Percentiles rank a stretch among this genome's conserved stretches.
phyloP scores from a whole-genome alignment of 2,888 invertebrate species.

The Meliscaeva auricollis region DNA sequence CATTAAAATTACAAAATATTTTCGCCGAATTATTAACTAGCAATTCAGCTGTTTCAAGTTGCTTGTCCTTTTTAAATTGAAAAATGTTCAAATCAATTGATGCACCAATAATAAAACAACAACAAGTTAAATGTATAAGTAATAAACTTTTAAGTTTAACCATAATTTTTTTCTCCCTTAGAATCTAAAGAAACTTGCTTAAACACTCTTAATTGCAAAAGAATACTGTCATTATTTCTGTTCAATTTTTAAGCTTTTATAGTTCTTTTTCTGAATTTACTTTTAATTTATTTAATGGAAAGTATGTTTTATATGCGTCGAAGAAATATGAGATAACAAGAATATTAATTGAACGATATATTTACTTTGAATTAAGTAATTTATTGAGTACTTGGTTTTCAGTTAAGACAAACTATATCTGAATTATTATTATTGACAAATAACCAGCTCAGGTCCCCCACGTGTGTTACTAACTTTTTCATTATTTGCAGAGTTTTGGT shows the following conservation, averaged over 20 bases:
- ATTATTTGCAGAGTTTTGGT: constrained; percentile 29
- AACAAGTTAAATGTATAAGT: not conserved
- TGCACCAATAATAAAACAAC: constrained; percentile 17
- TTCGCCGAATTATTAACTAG: constrained; percentile 78
- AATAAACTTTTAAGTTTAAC: constrained; percentile 9
- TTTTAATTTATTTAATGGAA: constrained; percentile 63
- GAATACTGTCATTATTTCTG: constrained; percentile 29
- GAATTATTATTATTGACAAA: not conserved
- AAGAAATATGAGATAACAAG: constrained; percentile 5
- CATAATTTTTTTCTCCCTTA: constrained; percentile 14
- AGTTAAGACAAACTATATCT: not conserved
- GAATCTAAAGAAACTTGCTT: not conserved
- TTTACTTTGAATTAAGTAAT: constrained; percentile 39
- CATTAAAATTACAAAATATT: constrained; percentile 80
- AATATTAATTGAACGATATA: constrained; percentile 36
- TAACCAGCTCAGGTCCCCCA: not conserved
- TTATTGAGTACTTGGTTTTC: constrained; percentile 21
- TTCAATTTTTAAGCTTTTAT: constrained; percentile 30
- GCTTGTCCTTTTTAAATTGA: not conserved
- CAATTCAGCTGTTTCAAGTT: not conserved
- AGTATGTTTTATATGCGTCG: not conserved
- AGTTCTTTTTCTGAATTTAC: not conserved
- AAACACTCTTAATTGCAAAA: constrained; percentile 12
- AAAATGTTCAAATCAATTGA: constrained; percentile 33
- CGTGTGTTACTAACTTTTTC: not conserved